Conservation (phyloP, 2,888 invertebrate genomes). For the Diabrotica balteata region DNA sequence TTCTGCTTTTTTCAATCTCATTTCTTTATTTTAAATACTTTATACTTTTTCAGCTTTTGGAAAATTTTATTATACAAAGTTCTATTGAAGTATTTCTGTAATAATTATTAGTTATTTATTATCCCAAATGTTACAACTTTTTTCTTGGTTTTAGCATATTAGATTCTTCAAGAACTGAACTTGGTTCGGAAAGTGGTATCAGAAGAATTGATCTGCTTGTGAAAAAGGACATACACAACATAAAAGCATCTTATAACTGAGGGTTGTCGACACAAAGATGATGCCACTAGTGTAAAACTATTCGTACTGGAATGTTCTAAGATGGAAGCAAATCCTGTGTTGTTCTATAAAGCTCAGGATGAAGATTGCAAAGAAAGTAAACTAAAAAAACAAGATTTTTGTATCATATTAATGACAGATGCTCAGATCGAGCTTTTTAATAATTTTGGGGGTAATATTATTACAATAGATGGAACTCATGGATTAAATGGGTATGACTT, state of each 20-base stretch:
- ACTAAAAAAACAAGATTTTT: constrained; percentile 19
- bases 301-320: background rate
- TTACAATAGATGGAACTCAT: constrained; percentile 31
- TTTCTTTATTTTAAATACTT: too few relatives aligned
- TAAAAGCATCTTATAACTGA: background rate
- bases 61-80: too few relatives aligned
- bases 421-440: constrained; percentile 25
- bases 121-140: too few relatives aligned
- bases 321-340: constrained; percentile 2
- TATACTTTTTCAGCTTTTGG: too few relatives aligned
- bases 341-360: constrained; percentile 19
- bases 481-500: constrained; percentile 33
- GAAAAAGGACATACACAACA: too few relatives aligned
- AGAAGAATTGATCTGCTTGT: too few relatives aligned
- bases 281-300: background rate
- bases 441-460: constrained; percentile 28
- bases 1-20: too few relatives aligned
- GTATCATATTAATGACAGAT: constrained; percentile 29
- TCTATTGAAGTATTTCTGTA: too few relatives aligned
- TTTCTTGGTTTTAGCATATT: too few relatives aligned
- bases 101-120: too few relatives aligned
- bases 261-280: background rate
- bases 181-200: too few relatives aligned
- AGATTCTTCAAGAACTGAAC: too few relatives aligned
- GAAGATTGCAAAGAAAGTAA: background rate